Evolutionary conservation across 2,797 vertebrate genomes (phyloP), one percentile per base, ranked within the genome.

Genomic region (Lutjanus argentimaculatus): DNA sequence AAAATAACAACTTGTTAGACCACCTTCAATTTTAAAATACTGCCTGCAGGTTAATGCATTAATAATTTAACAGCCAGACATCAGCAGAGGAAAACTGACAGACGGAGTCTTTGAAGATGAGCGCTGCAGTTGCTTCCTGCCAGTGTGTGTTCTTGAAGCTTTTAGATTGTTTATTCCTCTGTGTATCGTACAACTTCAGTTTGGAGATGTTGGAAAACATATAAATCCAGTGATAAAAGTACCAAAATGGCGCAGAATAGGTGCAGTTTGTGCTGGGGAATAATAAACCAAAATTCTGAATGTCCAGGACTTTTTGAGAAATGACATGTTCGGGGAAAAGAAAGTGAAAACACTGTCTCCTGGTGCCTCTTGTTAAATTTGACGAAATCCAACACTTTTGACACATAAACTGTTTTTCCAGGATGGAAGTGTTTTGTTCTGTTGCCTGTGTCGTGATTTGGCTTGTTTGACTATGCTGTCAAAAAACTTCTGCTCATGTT

Each of bases 31-130:
- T 68, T 59, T 36, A 42, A 56, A 74, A 57, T 12, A 40, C 43
- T 49, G 66, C 43, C 49, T 56, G 15, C 64, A 30, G 49, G 42
- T 75, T 36, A 74, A 16, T 21, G 45, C 49, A 67, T 84, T 63
- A 67, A 72, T 72, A 49, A 73, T 76, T 62, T 14, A 72, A 66
- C 45, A 43, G 14, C 42, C 11, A 45, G 15, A 63, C 52, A 43
- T 40, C 53, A 75, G 40, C 53, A 43, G 72, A 36, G n/a, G 45
- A 52, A 64, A 69, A 69, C n/a, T 56, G 75, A 71, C 52, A 51
- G 25, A 64, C 14, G 6, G 61, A 46, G 15, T 40, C 62, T 79
- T 79, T 79, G 71, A 82, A 68, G 79, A 53, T 15, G 25, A 75
- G 30, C 8, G 9, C 42, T 42, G 59, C 55, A 67, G 42, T 40